Evolutionary conservation across 2,888 invertebrate genomes (phyloP).

Genomic region (Hanleya hanleyi): DNA sequence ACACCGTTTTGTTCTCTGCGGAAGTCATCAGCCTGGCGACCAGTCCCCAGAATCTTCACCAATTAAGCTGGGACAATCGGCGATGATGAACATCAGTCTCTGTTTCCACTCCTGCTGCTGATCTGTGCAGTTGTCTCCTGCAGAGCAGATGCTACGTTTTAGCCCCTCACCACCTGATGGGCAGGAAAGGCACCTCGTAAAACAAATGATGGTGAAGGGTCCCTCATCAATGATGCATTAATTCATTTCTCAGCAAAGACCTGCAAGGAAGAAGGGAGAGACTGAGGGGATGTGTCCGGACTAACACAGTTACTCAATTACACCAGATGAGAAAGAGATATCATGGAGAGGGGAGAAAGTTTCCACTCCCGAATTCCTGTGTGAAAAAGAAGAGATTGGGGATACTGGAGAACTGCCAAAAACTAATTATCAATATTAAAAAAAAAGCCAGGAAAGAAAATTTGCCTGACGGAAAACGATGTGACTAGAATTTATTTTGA

Average conservation of each 20-base stretch:
- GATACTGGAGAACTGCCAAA: no score
- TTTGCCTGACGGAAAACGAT: neutral
- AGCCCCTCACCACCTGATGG: neutral
- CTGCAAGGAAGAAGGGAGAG: neutral
- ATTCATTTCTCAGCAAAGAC: neutral
- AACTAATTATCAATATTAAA: slow-evolving; percentile 4
- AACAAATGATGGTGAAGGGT: neutral
- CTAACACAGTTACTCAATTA: neutral
- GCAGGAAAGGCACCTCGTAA: neutral
- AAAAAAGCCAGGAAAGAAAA: neutral
- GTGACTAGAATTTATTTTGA: neutral
- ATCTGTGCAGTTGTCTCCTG: no score
- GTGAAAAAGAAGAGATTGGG: no score
- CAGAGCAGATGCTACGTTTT: neutral
- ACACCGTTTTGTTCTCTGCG: no score
- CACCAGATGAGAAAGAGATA: no score
- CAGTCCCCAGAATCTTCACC: no score
- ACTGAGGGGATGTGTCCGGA: neutral
- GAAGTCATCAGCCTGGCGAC: no score
- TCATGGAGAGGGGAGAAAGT: no score
- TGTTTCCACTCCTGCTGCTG: no score
- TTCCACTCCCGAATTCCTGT: no score
- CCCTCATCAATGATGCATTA: neutral
- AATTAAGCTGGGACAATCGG: no score
- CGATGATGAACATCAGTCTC: no score